phyloP scores from a whole-genome alignment of 2,888 invertebrate species.

The Proisotoma minuta region DNA sequence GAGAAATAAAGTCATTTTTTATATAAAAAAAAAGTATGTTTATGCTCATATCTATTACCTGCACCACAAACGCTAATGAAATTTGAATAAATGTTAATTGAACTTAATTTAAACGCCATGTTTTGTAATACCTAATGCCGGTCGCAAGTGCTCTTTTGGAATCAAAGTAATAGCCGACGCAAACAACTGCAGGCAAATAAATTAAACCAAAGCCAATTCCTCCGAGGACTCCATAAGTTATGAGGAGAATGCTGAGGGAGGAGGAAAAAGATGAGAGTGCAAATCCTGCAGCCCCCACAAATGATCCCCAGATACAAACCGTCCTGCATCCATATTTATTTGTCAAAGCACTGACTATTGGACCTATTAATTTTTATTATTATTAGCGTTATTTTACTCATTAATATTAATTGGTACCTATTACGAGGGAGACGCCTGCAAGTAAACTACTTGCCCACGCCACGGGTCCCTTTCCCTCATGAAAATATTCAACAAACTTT shows the following conservation, averaged over 20 bases:
- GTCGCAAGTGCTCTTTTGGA: background rate
- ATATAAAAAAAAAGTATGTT: background rate
- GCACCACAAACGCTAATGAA: background rate
- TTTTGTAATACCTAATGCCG: no score
- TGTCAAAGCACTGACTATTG: slow-evolving; percentile 88
- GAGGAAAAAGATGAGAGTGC: slow-evolving; percentile 78
- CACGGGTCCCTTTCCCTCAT: slow-evolving; percentile 64
- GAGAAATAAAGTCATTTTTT: no score
- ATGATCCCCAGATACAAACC: slow-evolving; percentile 86
- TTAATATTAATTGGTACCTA: no score
- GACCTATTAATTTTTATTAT: slow-evolving; percentile 72
- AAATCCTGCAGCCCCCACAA: slow-evolving; percentile 79
- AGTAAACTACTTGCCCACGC: slow-evolving; percentile 79
- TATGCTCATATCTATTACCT: background rate
- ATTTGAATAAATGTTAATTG: no score
- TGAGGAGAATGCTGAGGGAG: slow-evolving; percentile 80
- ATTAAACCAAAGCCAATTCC: slow-evolving; percentile 50
- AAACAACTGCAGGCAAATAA: background rate
- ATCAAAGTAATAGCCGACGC: background rate
- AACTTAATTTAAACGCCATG: no score
- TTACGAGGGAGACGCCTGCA: slow-evolving; percentile 90
- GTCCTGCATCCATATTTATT: slow-evolving; percentile 93
- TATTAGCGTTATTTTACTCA: no score
- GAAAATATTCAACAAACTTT: slow-evolving; percentile 73
- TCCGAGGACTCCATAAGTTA: slow-evolving; percentile 87